Evolutionary conservation across 2,888 invertebrate genomes (phyloP), one percentile per base, ranked within the genome.

Genomic region (Hirtodrosophila histrioides): DNA sequence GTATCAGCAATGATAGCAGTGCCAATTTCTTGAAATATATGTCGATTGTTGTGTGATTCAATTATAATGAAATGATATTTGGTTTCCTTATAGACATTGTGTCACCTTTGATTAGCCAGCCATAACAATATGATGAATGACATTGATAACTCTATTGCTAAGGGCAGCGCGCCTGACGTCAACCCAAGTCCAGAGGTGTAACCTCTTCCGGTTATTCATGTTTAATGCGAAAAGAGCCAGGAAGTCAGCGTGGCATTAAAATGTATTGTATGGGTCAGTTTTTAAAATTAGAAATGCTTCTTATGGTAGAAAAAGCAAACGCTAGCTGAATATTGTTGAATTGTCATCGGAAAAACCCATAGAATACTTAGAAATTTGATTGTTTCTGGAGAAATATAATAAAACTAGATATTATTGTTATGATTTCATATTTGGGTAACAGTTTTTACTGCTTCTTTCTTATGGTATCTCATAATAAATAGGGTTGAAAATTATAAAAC

Each of bases 11-110:
- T 49, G 74, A 54, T 73, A 57, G 39, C 53, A 49, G 36, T 51
- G 54, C 62, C 62, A 37, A 77, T 67, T 76, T 74, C 71, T 46
- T 3, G 37, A 73, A 67, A 72, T 50, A 41, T 46, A 29, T 57
- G 50, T 49, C 60, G 56, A 53, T 61, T 60, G 51, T 49, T 41
- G 65, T 55, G 46, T 82, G 86, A 82, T 80, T 84, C 86, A 82
- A 77, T 80, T 82, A 69, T 77, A 77, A 69, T 69, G 75, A 80
- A 78, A 66, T 75, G 54, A 66, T 66, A 73, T 51, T 53, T 49
- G 31, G 44, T 62, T 82, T 84, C 60, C 72, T 84, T 77, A 82
- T 82, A 82, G 82, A 82, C 82, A 82, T 84, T 72, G 61, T 86
- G 82, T 82, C 84, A 82, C 84, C 84, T 31, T 48, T 69, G 69